These are phyloP conservation scores for Ceryle rudis DNA, from an alignment of 2,797 vertebrate species.

Conservation along the genomic window DNA sequence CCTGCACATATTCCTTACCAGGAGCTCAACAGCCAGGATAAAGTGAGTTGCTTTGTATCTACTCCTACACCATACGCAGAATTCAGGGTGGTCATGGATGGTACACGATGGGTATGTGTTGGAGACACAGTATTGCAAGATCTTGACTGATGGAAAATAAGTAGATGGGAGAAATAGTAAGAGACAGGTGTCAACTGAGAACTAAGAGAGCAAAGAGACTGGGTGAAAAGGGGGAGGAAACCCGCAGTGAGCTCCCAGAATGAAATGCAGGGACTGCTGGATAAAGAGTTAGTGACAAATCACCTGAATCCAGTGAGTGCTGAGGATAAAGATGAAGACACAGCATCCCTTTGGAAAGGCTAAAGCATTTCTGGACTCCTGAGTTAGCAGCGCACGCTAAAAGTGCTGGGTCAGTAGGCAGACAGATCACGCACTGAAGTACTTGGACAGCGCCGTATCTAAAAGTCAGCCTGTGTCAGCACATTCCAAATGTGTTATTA, in stretches of 20 bases:
- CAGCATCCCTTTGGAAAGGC: neutral
- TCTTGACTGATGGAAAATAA: neutral
- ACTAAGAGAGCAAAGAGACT: neutral
- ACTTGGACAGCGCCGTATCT: neutral
- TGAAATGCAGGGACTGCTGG: neutral
- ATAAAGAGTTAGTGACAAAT: neutral
- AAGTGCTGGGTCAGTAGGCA: neutral
- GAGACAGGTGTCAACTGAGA: neutral
- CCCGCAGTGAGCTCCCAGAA: neutral
- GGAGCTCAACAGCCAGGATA: constrained; percentile 91
- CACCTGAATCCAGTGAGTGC: neutral
- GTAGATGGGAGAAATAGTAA: neutral
- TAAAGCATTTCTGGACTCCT: neutral
- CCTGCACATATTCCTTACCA: constrained; percentile 93
- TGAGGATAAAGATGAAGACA: neutral
- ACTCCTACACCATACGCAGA: neutral
- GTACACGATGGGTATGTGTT: neutral
- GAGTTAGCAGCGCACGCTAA: neutral
- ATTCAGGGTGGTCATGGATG: neutral
- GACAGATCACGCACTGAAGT: neutral
- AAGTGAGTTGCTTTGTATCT: constrained; percentile 77
- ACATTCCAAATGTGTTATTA: neutral
- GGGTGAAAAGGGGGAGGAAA: neutral
- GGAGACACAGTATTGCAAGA: neutral
- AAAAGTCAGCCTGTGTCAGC: neutral